Evolutionary conservation across 1,140 invertebrate genomes (phyloP), one percentile per base, ranked within the genome.

Genomic region (Pseudomyrmex sp.): DNA sequence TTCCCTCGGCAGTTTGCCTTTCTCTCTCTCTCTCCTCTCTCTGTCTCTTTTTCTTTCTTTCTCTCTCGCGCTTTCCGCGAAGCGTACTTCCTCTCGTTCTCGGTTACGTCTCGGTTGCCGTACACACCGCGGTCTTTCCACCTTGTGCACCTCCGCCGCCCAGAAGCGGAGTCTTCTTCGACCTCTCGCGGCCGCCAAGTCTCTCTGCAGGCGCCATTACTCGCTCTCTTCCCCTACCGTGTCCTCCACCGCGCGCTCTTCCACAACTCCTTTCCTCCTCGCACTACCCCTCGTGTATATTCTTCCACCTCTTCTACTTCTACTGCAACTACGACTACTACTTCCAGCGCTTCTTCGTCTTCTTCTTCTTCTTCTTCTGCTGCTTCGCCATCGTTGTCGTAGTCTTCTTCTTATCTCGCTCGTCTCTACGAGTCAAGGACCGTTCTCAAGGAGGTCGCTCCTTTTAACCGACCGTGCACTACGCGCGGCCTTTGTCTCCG

Each of bases 391-490:
- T 80, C 61, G 46, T 76, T 20, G 79, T 82, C 77, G 85, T 76
- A 44, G 54, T 82, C 26, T 69, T 77, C 77, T 68, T 82, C 68
- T 84, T 83, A 86, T 88, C 86, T 86, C 23, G 80, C 48, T 79
- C 63, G 84, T 85, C 85, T 88, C 88, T 85, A 91, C 90, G 93
- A 94, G 94, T 94, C 94, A 94, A 94, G 92, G 93, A 94, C 94
- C 94, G 92, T 94, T 94, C 93, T 94, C 94, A 94, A 94, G 94
- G 94, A 94, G 93, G 93, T 93, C 92, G 93, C 91, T 92, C 85
- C 83, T 91, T 91, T 91, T 88, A 90, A 87, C 85, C 84, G 68
- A 80, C 82, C 84, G 65, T 85, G 79, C 74, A 86, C 63, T 86
- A 85, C 82, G 74, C 73, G 77, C 48, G 74, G 79, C 68, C 88